Evolutionary conservation across 2,888 invertebrate genomes (phyloP), one percentile per base, ranked within the genome.

Genomic region (Athalia cordata): DNA sequence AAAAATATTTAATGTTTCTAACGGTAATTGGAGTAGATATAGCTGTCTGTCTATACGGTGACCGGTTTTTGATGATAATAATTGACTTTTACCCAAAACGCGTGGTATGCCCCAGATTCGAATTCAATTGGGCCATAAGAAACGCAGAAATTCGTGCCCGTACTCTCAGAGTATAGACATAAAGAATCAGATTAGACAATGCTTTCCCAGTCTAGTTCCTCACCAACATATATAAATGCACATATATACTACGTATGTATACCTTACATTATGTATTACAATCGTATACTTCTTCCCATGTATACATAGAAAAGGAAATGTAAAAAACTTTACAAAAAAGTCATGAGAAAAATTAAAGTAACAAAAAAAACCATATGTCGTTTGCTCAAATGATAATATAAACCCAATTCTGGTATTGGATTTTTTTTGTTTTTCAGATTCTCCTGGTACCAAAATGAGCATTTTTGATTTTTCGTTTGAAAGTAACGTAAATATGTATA

Each of bases 11-110:
- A 75, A 52, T 15, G 64, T 43, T 75, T 75, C 75, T 75, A 75
- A 75, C 75, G 62, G 50, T 29, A 62, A 75, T 62, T 62, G 75
- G 15, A 29, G 29, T 29, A 29, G 29, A 29, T 29, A 29, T 29
- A 29, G 29, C 29, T 29, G 29, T 2, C 29, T 29, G 29, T 29
- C 29, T 29, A 29, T 29, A 64, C 29, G 62, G 75, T 75, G 61
- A 75, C 75, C 75, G 29, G 75, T 75, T 75, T 29, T 61, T 62
- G 29, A 75, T 75, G 62, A 49, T 68, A 78, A 76, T 79, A 78
- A 81, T 81, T 81, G 74, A 80, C 80, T 78, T 78, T 78, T 78
- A 78, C 78, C 74, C 67, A 65, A 78, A 78, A 74, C 77, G 77
- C 77, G 77, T 77, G 57, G 55, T 29, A 29, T 78, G 78, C 70